Percentiles rank a stretch among this genome's conserved stretches.
Evolutionary conservation across 1,140 invertebrate genomes (phyloP).

Genomic region (Helicorthomorpha holstii): DNA sequence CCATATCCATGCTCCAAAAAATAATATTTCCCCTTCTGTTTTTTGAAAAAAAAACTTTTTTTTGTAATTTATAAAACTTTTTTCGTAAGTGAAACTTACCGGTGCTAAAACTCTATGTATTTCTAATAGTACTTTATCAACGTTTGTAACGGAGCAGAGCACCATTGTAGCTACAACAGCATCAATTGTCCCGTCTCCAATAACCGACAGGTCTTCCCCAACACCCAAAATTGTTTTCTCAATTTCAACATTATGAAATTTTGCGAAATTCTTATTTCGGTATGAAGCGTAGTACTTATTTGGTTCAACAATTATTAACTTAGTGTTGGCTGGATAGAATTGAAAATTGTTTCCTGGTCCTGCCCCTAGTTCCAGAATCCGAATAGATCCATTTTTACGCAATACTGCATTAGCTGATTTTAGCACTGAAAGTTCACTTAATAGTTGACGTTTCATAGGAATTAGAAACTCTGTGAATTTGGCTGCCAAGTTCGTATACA

Average conservation of each 20-base stretch:
- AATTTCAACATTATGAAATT: constrained; percentile 14
- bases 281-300: constrained; percentile 18
- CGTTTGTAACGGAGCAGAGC: constrained; percentile 18
- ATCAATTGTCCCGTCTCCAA: constrained; percentile 17
- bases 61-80: not conserved
- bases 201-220: constrained; percentile 17
- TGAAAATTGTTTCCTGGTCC: constrained; percentile 20
- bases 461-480: too few species aligned
- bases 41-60: too few species aligned
- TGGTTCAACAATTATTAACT: constrained; percentile 19
- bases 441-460: too few species aligned
- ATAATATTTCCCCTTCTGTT: too few species aligned
- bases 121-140: constrained; percentile 16
- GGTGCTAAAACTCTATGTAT: constrained; percentile 20
- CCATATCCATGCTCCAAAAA: too few species aligned
- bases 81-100: constrained; percentile 10
- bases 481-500: too few species aligned
- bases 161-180: constrained; percentile 20
- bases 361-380: constrained; percentile 14
- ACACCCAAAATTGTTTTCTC: constrained; percentile 15
- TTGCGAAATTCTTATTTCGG: constrained; percentile 14
- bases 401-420: not conserved
- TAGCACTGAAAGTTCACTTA: not conserved
- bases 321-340: constrained; percentile 20
- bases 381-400: not conserved